These are phyloP conservation scores for Serripes groenlandicus DNA, from an alignment of 2,888 invertebrate species.

Conservation along the genomic window DNA sequence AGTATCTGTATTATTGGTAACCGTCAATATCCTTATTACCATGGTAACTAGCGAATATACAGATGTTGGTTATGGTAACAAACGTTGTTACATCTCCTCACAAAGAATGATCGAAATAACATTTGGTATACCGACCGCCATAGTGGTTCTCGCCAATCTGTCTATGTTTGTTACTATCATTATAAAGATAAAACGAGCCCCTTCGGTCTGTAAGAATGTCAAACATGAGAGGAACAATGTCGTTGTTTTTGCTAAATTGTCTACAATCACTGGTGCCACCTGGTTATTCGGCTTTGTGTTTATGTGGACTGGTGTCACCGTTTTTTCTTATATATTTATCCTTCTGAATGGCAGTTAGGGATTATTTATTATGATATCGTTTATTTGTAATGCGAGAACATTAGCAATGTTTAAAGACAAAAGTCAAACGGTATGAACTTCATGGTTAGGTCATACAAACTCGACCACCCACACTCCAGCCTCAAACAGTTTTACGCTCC, in stretches of 20 bases:
- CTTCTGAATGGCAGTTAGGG: slow-evolving; percentile 53
- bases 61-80: slow-evolving; percentile 46
- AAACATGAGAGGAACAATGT: slow-evolving; percentile 37
- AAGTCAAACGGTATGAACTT: too few species aligned
- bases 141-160: slow-evolving; percentile 43
- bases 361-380: slow-evolving; percentile 46
- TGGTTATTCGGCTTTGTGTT: slow-evolving; percentile 57
- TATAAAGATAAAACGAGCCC: slow-evolving; percentile 12
- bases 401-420: slow-evolving; percentile 21
- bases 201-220: slow-evolving; percentile 11
- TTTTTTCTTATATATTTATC: slow-evolving; percentile 52
- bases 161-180: slow-evolving; percentile 36
- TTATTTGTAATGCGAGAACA: slow-evolving; percentile 46
- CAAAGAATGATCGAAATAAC: slow-evolving; percentile 29
- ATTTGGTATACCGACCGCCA: slow-evolving; percentile 43
- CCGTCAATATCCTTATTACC: slow-evolving; percentile 19
- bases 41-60: neutral
- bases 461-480: too few species aligned
- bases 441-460: too few species aligned
- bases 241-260: slow-evolving; percentile 45
- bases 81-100: slow-evolving; percentile 45
- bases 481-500: too few species aligned
- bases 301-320: slow-evolving; percentile 21
- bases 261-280: slow-evolving; percentile 44
- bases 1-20: slow-evolving; percentile 25